These are phyloP conservation scores for Acromyrmex heyeri DNA, from an alignment of 1,140 invertebrate species.

Conservation along the genomic window DNA sequence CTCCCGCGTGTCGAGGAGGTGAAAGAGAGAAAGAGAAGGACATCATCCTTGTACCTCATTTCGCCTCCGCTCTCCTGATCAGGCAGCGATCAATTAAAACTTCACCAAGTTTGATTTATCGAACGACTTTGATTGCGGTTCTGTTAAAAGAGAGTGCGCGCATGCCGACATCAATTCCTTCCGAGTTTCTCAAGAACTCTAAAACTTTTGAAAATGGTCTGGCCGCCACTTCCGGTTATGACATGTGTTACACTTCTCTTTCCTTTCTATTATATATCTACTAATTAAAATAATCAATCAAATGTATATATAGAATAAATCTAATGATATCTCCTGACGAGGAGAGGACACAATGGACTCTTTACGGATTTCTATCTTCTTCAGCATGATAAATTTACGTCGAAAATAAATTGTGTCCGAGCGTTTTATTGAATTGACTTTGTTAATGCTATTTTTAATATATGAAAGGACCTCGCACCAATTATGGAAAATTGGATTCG, in stretches of 20 bases:
- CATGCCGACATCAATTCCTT: conserved; percentile 40
- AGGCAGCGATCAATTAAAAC: conserved; percentile 61
- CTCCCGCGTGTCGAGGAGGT: background rate
- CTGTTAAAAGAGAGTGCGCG: conserved; percentile 41
- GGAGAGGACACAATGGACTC: no score
- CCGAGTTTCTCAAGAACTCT: background rate
- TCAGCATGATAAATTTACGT: no score
- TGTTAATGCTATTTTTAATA: no score
- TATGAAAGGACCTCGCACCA: no score
- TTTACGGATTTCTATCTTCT: no score
- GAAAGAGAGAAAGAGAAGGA: background rate
- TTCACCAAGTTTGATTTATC: conserved; percentile 63
- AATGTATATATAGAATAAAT: background rate
- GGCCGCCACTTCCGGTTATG: background rate
- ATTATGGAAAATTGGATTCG: no score
- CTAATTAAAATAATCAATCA: background rate
- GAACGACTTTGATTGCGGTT: conserved; percentile 64
- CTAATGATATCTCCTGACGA: background rate
- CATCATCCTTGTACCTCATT: conserved; percentile 16
- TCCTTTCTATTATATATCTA: no score
- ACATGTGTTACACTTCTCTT: background rate
- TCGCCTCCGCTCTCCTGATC: conserved; percentile 2
- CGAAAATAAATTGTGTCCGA: no score
- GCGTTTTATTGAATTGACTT: no score
- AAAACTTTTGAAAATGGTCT: conserved; percentile 27